Base-by-base conservation (phyloP, 1,140 invertebrate species). In the Heliconius hewitsoni region DNA sequence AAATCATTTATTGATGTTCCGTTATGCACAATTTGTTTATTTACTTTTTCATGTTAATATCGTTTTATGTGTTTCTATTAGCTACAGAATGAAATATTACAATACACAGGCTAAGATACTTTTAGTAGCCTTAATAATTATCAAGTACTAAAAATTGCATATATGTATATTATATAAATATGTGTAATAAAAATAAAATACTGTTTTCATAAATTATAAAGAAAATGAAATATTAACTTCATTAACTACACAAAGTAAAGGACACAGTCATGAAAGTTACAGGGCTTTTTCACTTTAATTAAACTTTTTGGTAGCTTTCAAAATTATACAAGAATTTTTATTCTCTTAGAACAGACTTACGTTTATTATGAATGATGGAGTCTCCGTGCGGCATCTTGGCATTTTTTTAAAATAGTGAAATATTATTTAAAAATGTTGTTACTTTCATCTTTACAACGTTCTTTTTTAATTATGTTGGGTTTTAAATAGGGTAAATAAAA, bases 261-360 rank as follows among this genome's bases (percentile, higher is more conserved):
- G 71, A 80, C 55, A 80, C 74, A 77, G 60, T 66, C 13, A 70
- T 37, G 74, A 76, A 76, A 73, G 73, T 80, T 80, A 76, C 79
- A 77, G 73, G 71, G 42, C 6, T 8, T 37, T 76, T 75, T 77
- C 50, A 76, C 79, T 80, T 80, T 80, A 80, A 76, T 80, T 80
- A 76, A 78, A 80, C 39, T 75, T 80, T 80, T 80, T 73, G 60
- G 73, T 55, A 57, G 46, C 37, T 30, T 73, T 66, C 39, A 76
- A 8, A 76, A 73, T 70, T 27, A 27, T 66, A 30, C 23, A 66
- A 66, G 60, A 66, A 66, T 66, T 66, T 27, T 30, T 3, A 30
- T 66, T 66, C 11, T 27, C 18, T 66, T 27, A n/a, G 23, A 4
- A 5, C 23, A 27, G 60, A 11, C 60, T 13, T 30, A 66, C 60